Conservation (phyloP, 2,888 invertebrate genomes). For the Chloromyia formosa region DNA sequence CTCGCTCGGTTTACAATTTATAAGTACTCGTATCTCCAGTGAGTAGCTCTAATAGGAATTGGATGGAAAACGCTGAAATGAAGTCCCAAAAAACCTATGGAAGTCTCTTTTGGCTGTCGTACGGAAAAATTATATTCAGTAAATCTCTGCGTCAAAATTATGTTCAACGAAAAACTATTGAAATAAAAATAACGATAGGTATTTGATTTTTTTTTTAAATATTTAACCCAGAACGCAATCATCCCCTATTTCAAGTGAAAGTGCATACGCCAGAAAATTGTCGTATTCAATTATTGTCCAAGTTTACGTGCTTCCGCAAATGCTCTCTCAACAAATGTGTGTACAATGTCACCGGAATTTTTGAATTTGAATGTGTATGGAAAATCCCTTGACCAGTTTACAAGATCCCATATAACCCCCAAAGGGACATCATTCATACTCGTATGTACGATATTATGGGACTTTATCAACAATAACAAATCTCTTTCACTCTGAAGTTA, state of each 20-base stretch:
- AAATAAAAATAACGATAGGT: too few relatives aligned
- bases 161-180: too few relatives aligned
- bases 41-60: too few relatives aligned
- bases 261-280: constrained; percentile 17
- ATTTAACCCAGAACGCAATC: too few relatives aligned
- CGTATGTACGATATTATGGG: constrained; percentile 24
- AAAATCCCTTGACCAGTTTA: constrained; percentile 32
- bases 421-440: constrained; percentile 15
- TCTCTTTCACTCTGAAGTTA: constrained; percentile 23
- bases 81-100: too few relatives aligned
- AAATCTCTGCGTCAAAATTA: too few relatives aligned
- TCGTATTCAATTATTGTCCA: constrained; percentile 25
- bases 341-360: neutral
- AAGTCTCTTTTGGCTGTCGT: too few relatives aligned
- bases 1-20: too few relatives aligned
- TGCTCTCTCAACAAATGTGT: neutral
- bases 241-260: constrained; percentile 22
- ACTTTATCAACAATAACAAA: constrained; percentile 37
- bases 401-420: constrained; percentile 2
- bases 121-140: too few relatives aligned
- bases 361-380: neutral
- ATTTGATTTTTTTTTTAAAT: too few relatives aligned
- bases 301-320: constrained; percentile 10
- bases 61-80: too few relatives aligned
- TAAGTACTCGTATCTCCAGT: too few relatives aligned